These are phyloP conservation scores for Toxotes lorentzi DNA, from an alignment of 2,797 vertebrate genomes.

Conservation along the genomic window DNA sequence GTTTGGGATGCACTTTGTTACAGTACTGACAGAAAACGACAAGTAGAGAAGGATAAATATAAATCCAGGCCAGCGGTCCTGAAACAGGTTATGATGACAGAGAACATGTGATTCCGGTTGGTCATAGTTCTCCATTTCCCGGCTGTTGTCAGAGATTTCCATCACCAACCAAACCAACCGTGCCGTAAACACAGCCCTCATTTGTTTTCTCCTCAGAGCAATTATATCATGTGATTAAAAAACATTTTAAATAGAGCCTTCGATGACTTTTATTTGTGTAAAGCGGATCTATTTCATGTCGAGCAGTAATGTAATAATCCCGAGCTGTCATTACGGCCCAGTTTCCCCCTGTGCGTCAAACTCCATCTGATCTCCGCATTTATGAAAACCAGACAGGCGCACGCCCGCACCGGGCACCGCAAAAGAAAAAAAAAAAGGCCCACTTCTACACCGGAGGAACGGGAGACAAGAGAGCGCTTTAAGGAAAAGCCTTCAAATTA, in stretches of 20 bases:
- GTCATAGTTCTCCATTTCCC: conserved; percentile 85
- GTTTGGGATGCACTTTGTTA: conserved; percentile 55
- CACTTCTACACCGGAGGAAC: conserved; percentile 61
- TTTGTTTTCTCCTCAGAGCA: conserved; percentile 85
- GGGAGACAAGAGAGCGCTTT: conserved; percentile 72
- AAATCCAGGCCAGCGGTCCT: conserved; percentile 57
- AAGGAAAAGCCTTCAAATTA: conserved; percentile 80
- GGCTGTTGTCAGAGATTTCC: conserved; percentile 83
- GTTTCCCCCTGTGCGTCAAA: conserved; percentile 71
- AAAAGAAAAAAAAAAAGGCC: conserved; percentile 10
- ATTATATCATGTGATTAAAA: conserved; percentile 87
- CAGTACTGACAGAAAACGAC: conserved; percentile 58
- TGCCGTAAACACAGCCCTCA: conserved; percentile 85
- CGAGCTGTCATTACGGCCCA: conserved; percentile 86
- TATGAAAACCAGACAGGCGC: conserved; percentile 86
- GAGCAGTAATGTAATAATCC: conserved; percentile 88
- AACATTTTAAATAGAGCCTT: conserved; percentile 85
- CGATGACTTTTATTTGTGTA: conserved; percentile 86
- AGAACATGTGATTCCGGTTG: conserved; percentile 82
- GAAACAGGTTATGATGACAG: conserved; percentile 79
- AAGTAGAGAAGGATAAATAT: conserved; percentile 71
- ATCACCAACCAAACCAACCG: conserved; percentile 83
- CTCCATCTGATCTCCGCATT: conserved; percentile 82
- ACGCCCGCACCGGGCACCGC: conserved; percentile 65
- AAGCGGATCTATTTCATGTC: conserved; percentile 89